Evolutionary conservation across 1,140 invertebrate genomes (phyloP), one percentile per base, ranked within the genome.

Genomic region (Drosophila kohkoa): DNA sequence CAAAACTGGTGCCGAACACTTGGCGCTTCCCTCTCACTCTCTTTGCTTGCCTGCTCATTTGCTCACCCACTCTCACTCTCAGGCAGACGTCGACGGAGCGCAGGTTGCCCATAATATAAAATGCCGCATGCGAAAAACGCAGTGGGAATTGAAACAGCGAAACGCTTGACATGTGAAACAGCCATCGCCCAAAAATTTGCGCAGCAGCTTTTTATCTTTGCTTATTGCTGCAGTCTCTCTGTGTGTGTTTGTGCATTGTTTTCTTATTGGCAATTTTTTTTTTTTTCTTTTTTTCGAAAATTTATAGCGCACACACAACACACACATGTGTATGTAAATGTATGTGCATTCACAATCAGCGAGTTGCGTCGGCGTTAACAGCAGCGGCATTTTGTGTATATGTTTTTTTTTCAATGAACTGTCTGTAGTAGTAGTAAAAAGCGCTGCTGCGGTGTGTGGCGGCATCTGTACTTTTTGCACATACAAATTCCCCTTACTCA

Each of bases 131-230:
- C 66, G 32, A 70, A 87, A 81, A 75, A 70, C 73, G 69, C 69
- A 72, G 64, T 76, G 60, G 81, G 46, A 83, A 43, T 41, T 62
- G 77, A 82, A 79, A 83, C 80, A 68, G 32, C 67, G 72, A 82
- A 88, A 83, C 82, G 77, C 35, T 70, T 83, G 81, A 64, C 68
- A 83, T 70, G 35, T 80, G 81, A 75, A 85, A 85, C 77, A 55
- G 74, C 75, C 85, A 88, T 88, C 85, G 83, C 83, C 85, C 85
- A 85, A 88, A 87, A 89, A 89, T 88, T 88, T 88, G 85, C 85
- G 85, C 85, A 88, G 81, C 85, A 88, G 85, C 82, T 88, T 88
- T 86, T 74, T 78, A 89, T 72, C 81, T 71, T 71, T 58, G 38
- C 28, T n/a, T 30, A 66, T 55, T 77, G 46, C 65, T 38, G 38